phyloP scores from a whole-genome alignment of 2,888 invertebrate species.

The Mactromeris polynyma region DNA sequence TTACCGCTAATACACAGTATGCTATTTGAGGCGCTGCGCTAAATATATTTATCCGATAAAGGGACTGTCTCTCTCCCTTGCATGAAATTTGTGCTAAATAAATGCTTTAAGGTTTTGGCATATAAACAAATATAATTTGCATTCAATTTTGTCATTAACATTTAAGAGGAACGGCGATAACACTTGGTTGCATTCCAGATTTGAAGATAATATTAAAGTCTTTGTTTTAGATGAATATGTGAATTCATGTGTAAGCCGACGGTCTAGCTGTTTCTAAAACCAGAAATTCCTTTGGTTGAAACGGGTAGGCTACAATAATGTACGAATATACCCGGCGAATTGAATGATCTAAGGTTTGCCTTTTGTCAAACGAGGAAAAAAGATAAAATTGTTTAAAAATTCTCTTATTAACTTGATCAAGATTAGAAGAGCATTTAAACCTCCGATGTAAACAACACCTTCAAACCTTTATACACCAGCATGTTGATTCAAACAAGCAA shows the following conservation, averaged over 20 bases:
- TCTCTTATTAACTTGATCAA: neutral
- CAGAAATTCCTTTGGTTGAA: conserved; percentile 23
- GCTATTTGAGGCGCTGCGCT: neutral
- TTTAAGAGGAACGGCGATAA: conserved; percentile 29
- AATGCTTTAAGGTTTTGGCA: neutral
- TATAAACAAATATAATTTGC: conserved; percentile 2
- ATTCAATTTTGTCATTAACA: conserved; percentile 23
- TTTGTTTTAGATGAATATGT: conserved; percentile 36
- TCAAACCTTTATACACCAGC: neutral
- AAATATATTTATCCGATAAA: neutral
- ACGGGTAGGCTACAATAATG: neutral
- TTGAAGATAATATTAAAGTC: conserved; percentile 27
- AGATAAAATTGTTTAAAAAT: neutral
- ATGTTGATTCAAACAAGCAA: neutral
- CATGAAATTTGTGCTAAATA: neutral
- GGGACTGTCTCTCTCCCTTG: neutral
- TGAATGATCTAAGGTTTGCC: neutral
- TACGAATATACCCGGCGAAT: neutral
- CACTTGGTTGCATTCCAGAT: conserved; percentile 41
- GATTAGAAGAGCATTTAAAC: conserved; percentile 1
- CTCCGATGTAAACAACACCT: neutral
- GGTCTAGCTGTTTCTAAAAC: conserved; percentile 32
- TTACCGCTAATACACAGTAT: neutral
- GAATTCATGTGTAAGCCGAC: conserved; percentile 26
- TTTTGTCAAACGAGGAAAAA: neutral